Evolutionary conservation across 2,113 vertebrate species (phyloP).

Genomic region (Bubalus kerabau): DNA sequence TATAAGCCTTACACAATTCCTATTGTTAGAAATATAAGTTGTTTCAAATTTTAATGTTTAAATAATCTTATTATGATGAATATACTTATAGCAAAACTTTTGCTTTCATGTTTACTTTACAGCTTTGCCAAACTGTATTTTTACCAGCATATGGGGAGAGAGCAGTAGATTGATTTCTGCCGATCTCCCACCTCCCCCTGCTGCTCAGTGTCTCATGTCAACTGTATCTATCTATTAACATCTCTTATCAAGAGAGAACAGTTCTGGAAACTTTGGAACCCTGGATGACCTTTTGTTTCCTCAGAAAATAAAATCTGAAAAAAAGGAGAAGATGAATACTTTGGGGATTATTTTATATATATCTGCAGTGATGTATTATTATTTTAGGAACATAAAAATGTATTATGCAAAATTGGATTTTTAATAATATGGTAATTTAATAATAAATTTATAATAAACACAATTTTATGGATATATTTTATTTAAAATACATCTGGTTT

Average conservation of each 20-base stretch:
- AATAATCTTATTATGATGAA: background rate
- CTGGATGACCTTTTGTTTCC: background rate
- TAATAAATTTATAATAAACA: background rate
- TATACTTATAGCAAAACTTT: background rate
- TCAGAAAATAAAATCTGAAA: slow-evolving; percentile 20
- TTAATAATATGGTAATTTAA: background rate
- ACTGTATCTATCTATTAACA: background rate
- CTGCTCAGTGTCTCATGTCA: background rate
- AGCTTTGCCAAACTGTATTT: slow-evolving; percentile 5
- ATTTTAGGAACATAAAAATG: background rate
- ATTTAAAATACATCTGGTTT: background rate
- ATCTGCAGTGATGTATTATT: background rate
- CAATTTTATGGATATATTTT: slow-evolving; percentile 9
- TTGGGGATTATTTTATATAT: background rate
- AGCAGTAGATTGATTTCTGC: background rate
- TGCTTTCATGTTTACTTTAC: background rate
- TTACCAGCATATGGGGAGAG: background rate
- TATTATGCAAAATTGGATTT: background rate
- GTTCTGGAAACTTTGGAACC: background rate
- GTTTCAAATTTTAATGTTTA: slow-evolving; percentile 6
- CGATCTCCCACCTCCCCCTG: background rate
- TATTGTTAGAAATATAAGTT: background rate
- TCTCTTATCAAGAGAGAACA: background rate
- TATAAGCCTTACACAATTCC: background rate
- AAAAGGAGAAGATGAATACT: background rate